A percentile compares a stretch with the other conserved stretches of the same genome.
These are phyloP conservation scores for Lordiphosa collinella DNA, from an alignment of 1,140 invertebrate genomes.

Conservation along the genomic window DNA sequence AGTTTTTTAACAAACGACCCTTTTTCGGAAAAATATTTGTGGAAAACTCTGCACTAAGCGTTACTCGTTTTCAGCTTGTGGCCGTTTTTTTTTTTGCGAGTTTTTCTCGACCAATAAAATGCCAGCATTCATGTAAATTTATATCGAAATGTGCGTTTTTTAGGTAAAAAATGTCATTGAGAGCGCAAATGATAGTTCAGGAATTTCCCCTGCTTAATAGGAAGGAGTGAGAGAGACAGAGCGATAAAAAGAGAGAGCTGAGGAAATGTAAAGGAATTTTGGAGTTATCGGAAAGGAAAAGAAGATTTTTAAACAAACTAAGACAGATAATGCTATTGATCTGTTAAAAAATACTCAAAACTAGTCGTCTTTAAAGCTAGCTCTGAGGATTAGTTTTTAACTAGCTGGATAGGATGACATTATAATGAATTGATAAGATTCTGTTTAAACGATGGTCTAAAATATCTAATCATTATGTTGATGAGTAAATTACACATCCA, in stretches of 20 bases:
- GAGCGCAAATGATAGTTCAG: slow-evolving; percentile 35
- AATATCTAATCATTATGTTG: too few relatives aligned
- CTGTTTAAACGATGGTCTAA: too few relatives aligned
- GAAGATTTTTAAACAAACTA: not conserved
- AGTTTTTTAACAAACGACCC: slow-evolving; percentile 31
- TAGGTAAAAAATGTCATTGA: slow-evolving; percentile 61
- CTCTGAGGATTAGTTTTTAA: too few relatives aligned
- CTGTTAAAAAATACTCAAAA: too few relatives aligned
- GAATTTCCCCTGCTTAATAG: slow-evolving; percentile 48
- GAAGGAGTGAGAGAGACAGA: slow-evolving; percentile 4
- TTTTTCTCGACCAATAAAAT: slow-evolving; percentile 71
- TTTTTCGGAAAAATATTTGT: slow-evolving; percentile 41
- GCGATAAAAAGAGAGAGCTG: not conserved
- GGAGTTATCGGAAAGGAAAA: not conserved
- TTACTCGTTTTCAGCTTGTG: slow-evolving; percentile 34
- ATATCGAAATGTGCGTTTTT: slow-evolving; percentile 63
- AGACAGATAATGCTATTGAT: too few relatives aligned
- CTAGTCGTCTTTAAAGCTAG: too few relatives aligned
- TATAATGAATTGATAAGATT: too few relatives aligned
- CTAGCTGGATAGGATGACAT: too few relatives aligned
- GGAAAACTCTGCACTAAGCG: slow-evolving; percentile 33
- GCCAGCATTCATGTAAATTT: slow-evolving; percentile 71
- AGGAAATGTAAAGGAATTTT: slow-evolving; percentile 39
- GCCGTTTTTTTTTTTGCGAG: slow-evolving; percentile 37
- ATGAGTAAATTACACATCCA: too few relatives aligned